Evolutionary conservation across 1,140 invertebrate genomes (phyloP).

Genomic region (Melanaphis sacchari): DNA sequence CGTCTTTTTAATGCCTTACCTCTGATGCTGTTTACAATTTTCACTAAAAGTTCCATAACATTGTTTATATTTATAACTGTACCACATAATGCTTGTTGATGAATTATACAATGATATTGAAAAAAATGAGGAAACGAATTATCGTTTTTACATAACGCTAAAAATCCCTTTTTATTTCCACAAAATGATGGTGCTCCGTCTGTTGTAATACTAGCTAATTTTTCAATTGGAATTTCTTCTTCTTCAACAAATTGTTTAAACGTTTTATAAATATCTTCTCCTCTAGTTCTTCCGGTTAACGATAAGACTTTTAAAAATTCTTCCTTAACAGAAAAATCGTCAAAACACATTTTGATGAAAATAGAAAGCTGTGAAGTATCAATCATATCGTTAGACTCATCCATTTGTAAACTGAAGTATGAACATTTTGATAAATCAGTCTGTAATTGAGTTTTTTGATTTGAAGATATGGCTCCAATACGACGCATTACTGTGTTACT

Average conservation of each 20-base stretch:
- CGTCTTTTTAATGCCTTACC: slow-evolving; percentile 9
- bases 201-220: slow-evolving; percentile 19
- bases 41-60: neutral
- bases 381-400: slow-evolving; percentile 27
- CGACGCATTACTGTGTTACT: slow-evolving; percentile 40
- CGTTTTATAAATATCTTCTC: slow-evolving; percentile 6
- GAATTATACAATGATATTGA: neutral
- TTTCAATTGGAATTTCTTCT: slow-evolving; percentile 26
- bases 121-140: slow-evolving; percentile 6
- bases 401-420: slow-evolving; percentile 29
- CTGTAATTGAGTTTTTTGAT: too few species aligned
- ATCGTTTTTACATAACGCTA: neutral
- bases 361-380: slow-evolving; percentile 34
- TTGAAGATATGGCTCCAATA: neutral
- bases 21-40: neutral
- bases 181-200: neutral
- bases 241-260: slow-evolving; percentile 39
- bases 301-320: slow-evolving; percentile 25
- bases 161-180: too few species aligned
- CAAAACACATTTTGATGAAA: slow-evolving; percentile 21
- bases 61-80: slow-evolving; percentile 19
- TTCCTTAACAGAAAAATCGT: slow-evolving; percentile 30
- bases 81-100: neutral
- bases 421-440: too few species aligned
- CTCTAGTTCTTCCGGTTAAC: slow-evolving; percentile 7